These are phyloP conservation scores for Diaphora mendica DNA, from an alignment of 2,888 invertebrate species.

Conservation along the genomic window DNA sequence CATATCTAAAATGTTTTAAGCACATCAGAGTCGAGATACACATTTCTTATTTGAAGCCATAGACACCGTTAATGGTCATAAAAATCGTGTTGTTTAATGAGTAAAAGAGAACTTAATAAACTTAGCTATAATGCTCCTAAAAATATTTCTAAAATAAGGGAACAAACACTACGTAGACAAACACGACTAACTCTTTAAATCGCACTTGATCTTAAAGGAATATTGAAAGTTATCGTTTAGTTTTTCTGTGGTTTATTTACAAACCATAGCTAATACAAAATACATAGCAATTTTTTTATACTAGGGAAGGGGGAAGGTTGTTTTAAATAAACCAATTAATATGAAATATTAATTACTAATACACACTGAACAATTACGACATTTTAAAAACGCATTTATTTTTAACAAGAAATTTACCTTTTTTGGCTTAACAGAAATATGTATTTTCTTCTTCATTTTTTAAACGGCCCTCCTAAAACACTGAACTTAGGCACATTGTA, in stretches of 20 bases:
- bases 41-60: not conserved
- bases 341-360: too few species aligned
- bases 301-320: not conserved
- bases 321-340: too few species aligned
- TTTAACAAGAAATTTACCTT: constrained; percentile 48
- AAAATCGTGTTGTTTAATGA: not conserved
- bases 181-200: too few species aligned
- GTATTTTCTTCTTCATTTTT: constrained; percentile 63
- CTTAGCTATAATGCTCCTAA: not conserved
- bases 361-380: too few species aligned
- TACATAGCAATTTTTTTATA: not conserved
- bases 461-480: constrained; percentile 17
- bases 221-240: not conserved
- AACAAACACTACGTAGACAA: not conserved
- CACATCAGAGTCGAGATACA: not conserved
- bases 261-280: not conserved
- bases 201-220: not conserved
- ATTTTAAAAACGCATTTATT: not conserved
- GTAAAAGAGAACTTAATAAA: not conserved
- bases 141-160: not conserved
- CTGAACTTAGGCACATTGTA: constrained; percentile 24
- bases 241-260: not conserved
- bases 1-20: not conserved
- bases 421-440: constrained; percentile 55
- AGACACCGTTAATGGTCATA: not conserved